Conservation (phyloP, 2,797 vertebrate species). For the Syndactyla subalaris region DNA sequence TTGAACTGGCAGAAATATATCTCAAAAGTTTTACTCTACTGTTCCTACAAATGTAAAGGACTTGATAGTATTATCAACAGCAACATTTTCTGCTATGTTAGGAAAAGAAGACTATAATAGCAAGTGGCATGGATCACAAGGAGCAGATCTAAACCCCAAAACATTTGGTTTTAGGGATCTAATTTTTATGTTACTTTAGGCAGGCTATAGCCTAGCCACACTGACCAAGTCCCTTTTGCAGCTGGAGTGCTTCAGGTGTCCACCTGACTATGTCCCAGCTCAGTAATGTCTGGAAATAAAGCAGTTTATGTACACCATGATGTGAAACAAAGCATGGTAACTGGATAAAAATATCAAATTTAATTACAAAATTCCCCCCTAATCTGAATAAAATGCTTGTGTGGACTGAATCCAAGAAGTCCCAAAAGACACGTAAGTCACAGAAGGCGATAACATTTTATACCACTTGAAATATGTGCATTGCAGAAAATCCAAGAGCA, state of each 20-base stretch:
- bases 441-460: not conserved
- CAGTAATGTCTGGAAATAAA: not conserved
- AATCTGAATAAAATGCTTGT: not conserved
- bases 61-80: not conserved
- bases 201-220: not conserved
- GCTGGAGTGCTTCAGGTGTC: not conserved
- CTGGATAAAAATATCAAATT: not conserved
- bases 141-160: not conserved
- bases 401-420: not conserved
- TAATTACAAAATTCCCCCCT: not conserved
- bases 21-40: not conserved
- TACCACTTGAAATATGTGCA: not conserved
- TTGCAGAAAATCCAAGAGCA: not conserved
- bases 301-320: fast-evolving
- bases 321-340: not conserved
- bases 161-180: not conserved
- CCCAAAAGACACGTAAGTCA: not conserved
- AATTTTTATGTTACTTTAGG: not conserved
- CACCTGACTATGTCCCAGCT: not conserved
- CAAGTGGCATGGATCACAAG: not conserved
- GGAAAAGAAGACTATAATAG: not conserved
- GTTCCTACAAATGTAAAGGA: not conserved
- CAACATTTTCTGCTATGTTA: not conserved
- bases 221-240: not conserved
- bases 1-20: not conserved